Evolutionary conservation across 2,797 vertebrate genomes (phyloP).

Genomic region (Gallinago solitaria): DNA sequence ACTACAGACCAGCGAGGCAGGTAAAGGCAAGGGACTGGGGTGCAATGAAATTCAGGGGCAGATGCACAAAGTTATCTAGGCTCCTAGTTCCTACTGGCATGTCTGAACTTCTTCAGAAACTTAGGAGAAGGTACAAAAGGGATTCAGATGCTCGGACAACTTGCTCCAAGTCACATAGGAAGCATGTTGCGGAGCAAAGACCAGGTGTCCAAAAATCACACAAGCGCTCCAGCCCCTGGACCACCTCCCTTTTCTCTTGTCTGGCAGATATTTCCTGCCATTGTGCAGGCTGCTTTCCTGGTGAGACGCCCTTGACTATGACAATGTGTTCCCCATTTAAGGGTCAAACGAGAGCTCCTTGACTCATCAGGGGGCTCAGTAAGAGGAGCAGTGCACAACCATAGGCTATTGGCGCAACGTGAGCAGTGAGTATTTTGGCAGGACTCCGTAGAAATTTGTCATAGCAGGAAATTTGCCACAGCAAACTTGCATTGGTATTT

Average conservation of each 20-base stretch:
- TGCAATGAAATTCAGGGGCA: background rate
- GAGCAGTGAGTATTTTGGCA: background rate
- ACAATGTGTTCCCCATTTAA: background rate
- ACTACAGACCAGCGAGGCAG: background rate
- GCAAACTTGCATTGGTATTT: background rate
- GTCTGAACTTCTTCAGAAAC: background rate
- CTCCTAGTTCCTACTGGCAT: background rate
- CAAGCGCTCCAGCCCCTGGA: background rate
- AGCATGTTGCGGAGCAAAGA: background rate
- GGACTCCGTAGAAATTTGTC: background rate
- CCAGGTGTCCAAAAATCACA: slow-evolving; percentile 10
- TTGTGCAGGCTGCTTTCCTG: slow-evolving; percentile 32
- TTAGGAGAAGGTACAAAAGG: background rate
- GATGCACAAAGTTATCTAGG: background rate
- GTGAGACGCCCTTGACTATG: background rate
- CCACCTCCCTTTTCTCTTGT: background rate
- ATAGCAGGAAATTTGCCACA: background rate
- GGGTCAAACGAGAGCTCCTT: background rate
- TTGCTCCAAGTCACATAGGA: background rate
- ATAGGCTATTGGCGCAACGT: background rate
- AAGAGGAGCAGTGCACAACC: background rate
- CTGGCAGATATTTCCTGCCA: slow-evolving; percentile 37
- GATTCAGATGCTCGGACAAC: background rate
- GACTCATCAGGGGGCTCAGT: background rate
- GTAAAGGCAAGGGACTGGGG: background rate